These are phyloP conservation scores for Oreohelix idahoensis DNA, from an alignment of 1,140 invertebrate species.

Conservation along the genomic window DNA sequence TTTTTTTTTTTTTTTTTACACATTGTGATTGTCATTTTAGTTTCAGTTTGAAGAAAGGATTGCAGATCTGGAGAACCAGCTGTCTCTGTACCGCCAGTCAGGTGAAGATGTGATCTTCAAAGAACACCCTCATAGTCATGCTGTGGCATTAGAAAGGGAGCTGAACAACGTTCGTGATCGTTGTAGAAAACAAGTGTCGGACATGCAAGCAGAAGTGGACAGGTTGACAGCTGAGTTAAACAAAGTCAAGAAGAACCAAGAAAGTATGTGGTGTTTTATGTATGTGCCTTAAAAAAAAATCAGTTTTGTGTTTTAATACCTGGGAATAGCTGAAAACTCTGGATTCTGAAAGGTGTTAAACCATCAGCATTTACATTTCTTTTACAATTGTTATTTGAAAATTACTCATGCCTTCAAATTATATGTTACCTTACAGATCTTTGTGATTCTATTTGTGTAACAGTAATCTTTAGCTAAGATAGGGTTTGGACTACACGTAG, in stretches of 20 bases:
- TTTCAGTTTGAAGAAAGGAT: constrained; percentile 70
- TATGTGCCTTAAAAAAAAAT: too few relatives aligned
- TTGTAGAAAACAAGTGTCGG: constrained; percentile 59
- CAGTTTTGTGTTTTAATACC: too few relatives aligned
- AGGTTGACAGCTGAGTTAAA: constrained; percentile 60
- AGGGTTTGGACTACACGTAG: too few relatives aligned
- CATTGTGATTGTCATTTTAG: constrained; percentile 40
- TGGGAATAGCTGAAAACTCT: too few relatives aligned
- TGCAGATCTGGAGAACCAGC: constrained; percentile 64
- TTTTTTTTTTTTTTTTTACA: too few relatives aligned
- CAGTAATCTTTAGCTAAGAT: too few relatives aligned
- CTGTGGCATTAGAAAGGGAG: constrained; percentile 66
- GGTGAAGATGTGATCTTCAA: constrained; percentile 51
- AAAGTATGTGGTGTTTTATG: constrained; percentile 53
- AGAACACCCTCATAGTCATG: constrained; percentile 64
- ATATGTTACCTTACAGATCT: too few relatives aligned
- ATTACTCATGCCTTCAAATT: too few relatives aligned
- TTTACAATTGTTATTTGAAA: too few relatives aligned
- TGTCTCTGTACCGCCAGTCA: constrained; percentile 53
- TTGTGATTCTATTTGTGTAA: too few relatives aligned
- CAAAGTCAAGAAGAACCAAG: constrained; percentile 55
- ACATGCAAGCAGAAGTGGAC: constrained; percentile 59
- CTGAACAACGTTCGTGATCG: constrained; percentile 65
- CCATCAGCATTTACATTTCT: too few relatives aligned
- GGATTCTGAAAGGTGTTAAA: too few relatives aligned